phyloP scores from a whole-genome alignment of 2,113 vertebrate species.

The Larimichthys polyactis region DNA sequence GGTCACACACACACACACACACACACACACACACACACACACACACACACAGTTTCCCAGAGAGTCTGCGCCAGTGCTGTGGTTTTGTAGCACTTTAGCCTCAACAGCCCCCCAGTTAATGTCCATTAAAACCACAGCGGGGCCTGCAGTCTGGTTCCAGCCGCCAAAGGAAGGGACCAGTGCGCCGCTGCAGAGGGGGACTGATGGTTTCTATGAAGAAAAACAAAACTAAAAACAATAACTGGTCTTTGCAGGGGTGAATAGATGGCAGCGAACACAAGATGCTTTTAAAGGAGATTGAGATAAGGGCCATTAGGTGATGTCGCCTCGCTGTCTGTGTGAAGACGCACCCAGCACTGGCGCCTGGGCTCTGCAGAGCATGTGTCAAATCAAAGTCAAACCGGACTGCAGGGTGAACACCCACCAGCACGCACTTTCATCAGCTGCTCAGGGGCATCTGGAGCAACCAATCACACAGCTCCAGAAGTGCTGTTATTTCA shows the following conservation, averaged over 20 bases:
- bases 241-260: slow-evolving; percentile 83
- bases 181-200: slow-evolving; percentile 39
- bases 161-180: slow-evolving; percentile 41
- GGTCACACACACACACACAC: slow-evolving; percentile 1
- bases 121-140: slow-evolving; percentile 73
- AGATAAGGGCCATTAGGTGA: slow-evolving; percentile 93
- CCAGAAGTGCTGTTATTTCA: slow-evolving; percentile 18
- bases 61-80: slow-evolving; percentile 34
- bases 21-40: not conserved
- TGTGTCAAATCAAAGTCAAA: slow-evolving; percentile 90
- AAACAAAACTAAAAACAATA: slow-evolving; percentile 15
- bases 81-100: slow-evolving; percentile 75
- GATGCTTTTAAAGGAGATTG: slow-evolving; percentile 95
- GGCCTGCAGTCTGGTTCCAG: slow-evolving; percentile 61
- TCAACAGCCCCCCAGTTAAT: slow-evolving; percentile 65
- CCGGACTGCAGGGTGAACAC: slow-evolving; percentile 81
- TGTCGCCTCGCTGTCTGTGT: slow-evolving; percentile 91
- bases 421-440: slow-evolving; percentile 36
- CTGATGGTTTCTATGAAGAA: slow-evolving; percentile 50
- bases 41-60: slow-evolving; percentile 14
- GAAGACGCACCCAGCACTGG: slow-evolving; percentile 87
- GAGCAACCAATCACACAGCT: slow-evolving; percentile 40
- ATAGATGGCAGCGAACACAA: slow-evolving; percentile 88
- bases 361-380: slow-evolving; percentile 86
- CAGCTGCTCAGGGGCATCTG: slow-evolving; percentile 35